A percentile compares a stretch with the other conserved stretches of the same genome.
phyloP scores from a whole-genome alignment of 2,113 vertebrate species.

The Marcusenius ussheri region DNA sequence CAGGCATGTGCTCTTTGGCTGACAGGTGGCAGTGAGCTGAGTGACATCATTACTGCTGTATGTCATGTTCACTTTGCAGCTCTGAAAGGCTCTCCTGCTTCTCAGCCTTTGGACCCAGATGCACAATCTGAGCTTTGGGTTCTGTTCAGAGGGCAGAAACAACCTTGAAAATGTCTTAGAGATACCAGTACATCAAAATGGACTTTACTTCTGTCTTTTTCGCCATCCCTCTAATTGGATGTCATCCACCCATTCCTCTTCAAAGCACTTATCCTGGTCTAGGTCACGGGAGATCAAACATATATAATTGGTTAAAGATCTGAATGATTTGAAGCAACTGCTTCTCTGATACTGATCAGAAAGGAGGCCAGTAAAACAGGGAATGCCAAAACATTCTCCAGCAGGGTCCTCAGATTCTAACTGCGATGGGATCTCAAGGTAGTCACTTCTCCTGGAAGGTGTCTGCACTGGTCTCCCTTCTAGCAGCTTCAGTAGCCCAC shows the following conservation, averaged over 20 bases:
- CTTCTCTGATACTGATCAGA: slow-evolving; percentile 37
- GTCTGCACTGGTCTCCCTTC: neutral
- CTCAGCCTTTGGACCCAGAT: neutral
- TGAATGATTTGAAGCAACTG: slow-evolving; percentile 26
- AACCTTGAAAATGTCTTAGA: neutral
- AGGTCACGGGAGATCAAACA: slow-evolving; percentile 1
- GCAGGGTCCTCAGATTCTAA: slow-evolving; percentile 41
- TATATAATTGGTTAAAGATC: neutral
- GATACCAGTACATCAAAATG: neutral
- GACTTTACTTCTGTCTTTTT: neutral
- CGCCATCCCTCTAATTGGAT: neutral
- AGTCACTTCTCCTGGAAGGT: slow-evolving; percentile 1
- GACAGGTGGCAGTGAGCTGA: neutral
- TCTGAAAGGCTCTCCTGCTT: neutral
- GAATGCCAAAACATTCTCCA: slow-evolving; percentile 44
- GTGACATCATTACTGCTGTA: neutral
- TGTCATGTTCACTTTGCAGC: neutral
- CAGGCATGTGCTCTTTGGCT: neutral
- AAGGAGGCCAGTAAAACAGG: slow-evolving; percentile 34
- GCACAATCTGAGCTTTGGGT: neutral
- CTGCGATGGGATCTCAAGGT: slow-evolving; percentile 38
- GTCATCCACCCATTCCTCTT: neutral
- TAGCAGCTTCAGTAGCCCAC: neutral
- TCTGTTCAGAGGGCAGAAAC: neutral
- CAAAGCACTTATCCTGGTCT: neutral